Conservation (phyloP, 2,888 invertebrate species). For the Muschampia plurimacula region DNA sequence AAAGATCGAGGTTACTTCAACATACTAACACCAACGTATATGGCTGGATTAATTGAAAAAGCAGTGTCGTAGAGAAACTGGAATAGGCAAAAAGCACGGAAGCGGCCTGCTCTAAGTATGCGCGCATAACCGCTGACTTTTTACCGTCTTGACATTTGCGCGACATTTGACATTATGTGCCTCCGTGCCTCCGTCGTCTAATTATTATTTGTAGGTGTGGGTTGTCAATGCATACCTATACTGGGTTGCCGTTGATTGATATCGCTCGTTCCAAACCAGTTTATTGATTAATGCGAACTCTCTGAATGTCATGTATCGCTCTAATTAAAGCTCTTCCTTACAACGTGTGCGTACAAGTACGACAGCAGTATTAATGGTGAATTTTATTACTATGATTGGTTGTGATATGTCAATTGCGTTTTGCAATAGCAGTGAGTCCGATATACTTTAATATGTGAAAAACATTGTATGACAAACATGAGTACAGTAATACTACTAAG, state of each 20-base stretch:
- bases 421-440: constrained; percentile 19
- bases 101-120: constrained; percentile 46
- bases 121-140: constrained; percentile 66
- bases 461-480: neutral
- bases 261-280: constrained; percentile 63
- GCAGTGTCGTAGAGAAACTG: constrained; percentile 32
- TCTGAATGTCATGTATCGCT: constrained; percentile 68
- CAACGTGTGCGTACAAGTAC: constrained; percentile 33
- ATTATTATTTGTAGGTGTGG: constrained; percentile 79
- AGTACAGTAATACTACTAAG: neutral
- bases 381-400: constrained; percentile 24
- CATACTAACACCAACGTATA: constrained; percentile 17
- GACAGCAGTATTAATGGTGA: constrained; percentile 17
- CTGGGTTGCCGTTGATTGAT: constrained; percentile 65
- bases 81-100: constrained; percentile 50
- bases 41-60: constrained; percentile 34
- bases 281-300: constrained; percentile 65
- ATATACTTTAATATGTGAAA: neutral
- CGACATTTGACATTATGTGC: constrained; percentile 81
- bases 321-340: constrained; percentile 73
- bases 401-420: constrained; percentile 27
- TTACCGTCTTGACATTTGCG: constrained; percentile 74
- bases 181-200: constrained; percentile 65
- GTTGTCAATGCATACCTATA: constrained; percentile 72
- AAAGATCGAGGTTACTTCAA: constrained; percentile 28